phyloP scores from a whole-genome alignment of 1,140 invertebrate species.

The Pogonomyrmex barbatus region DNA sequence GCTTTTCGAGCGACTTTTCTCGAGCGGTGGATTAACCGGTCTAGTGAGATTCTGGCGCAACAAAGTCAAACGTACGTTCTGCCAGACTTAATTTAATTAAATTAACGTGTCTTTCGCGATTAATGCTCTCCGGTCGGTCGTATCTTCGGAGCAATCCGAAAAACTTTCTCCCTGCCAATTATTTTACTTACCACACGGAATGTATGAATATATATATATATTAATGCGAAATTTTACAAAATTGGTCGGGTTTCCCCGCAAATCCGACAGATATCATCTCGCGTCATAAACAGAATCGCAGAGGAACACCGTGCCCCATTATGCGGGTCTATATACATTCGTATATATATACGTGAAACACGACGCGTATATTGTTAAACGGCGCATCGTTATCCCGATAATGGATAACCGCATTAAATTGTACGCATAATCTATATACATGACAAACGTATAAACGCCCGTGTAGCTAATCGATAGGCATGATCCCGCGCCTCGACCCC shows the following conservation, averaged over 20 bases:
- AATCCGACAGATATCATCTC: conserved; percentile 45
- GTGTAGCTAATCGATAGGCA: conserved; percentile 56
- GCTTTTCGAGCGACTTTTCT: conserved; percentile 60
- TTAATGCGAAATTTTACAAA: neutral
- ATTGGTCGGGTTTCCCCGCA: conserved; percentile 29
- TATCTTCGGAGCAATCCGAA: neutral
- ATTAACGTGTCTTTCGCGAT: conserved; percentile 22
- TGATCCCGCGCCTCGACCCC: conserved; percentile 31
- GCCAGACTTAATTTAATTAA: conserved; percentile 45
- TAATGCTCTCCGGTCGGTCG: neutral
- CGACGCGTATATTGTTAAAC: conserved; percentile 60
- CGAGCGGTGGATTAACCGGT: conserved; percentile 53
- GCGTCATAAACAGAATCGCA: conserved; percentile 54
- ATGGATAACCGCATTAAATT: conserved; percentile 63
- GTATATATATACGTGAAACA: conserved; percentile 44
- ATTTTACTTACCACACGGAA: neutral
- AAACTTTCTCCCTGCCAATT: neutral
- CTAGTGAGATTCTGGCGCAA: conserved; percentile 18
- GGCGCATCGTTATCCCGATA: conserved; percentile 62
- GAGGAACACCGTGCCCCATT: conserved; percentile 41
- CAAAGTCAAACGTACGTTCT: conserved; percentile 30
- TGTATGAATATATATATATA: neutral
- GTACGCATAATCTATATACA: conserved; percentile 60
- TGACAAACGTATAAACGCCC: conserved; percentile 47
- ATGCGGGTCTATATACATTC: conserved; percentile 35